Conservation (phyloP, 2,113 vertebrate genomes). For the Cyanoramphus novaezelandiae region DNA sequence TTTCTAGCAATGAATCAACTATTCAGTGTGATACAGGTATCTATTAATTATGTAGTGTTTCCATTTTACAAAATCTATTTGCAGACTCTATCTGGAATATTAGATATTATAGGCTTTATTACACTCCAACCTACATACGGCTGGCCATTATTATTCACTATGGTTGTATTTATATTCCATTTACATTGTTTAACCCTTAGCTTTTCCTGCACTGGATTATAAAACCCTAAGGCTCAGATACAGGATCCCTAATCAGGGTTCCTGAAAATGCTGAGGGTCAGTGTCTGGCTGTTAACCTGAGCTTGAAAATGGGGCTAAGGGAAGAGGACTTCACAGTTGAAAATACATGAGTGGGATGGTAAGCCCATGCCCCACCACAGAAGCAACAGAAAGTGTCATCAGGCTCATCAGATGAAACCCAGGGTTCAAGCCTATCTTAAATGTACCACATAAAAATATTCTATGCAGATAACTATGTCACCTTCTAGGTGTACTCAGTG, state of each 20-base stretch:
- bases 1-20: conserved; percentile 31
- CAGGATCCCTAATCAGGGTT: neutral
- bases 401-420: neutral
- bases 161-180: neutral
- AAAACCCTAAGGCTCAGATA: neutral
- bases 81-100: neutral
- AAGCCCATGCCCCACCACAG: neutral
- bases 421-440: neutral
- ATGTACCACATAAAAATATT: neutral
- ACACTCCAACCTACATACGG: neutral
- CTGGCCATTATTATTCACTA: neutral
- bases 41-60: conserved; percentile 46
- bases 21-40: neutral
- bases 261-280: neutral
- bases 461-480: neutral
- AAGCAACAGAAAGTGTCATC: neutral
- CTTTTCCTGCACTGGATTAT: neutral
- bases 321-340: neutral
- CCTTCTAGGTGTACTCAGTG: neutral
- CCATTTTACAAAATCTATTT: conserved; percentile 44
- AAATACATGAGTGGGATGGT: neutral
- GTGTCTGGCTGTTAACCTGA: neutral
- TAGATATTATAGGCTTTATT: neutral
- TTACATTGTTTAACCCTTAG: neutral
- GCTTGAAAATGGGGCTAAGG: neutral